Percentiles rank a stretch among this genome's conserved stretches.
Evolutionary conservation across 2,113 vertebrate genomes (phyloP).

Genomic region (Xiphorhynchus elegans): DNA sequence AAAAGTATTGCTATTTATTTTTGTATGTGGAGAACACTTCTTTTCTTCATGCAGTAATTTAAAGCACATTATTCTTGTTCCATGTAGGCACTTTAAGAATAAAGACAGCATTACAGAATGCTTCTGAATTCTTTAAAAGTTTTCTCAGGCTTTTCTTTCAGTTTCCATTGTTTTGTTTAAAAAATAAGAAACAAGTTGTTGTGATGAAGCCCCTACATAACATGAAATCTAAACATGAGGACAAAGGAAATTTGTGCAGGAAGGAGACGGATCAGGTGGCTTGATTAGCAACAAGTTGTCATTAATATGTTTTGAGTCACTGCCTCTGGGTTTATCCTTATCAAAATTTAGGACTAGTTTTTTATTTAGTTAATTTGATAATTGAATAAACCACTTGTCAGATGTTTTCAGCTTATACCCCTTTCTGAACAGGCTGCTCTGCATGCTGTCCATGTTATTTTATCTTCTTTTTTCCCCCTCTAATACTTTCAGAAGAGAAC

Average conservation of each 20-base stretch:
- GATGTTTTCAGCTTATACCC: not conserved
- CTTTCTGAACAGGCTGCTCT: not conserved
- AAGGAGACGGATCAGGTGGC: not conserved
- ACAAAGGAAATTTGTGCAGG: not conserved
- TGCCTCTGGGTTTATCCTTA: not conserved
- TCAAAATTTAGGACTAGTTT: not conserved
- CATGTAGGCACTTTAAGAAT: constrained; percentile 14
- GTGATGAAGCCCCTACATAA: not conserved
- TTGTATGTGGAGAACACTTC: constrained; percentile 1
- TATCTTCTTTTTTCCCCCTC: not conserved
- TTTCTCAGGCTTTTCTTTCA: not conserved
- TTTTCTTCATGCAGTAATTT: constrained; percentile 40
- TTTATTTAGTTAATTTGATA: not conserved
- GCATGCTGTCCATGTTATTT: not conserved
- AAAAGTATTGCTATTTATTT: constrained; percentile 44
- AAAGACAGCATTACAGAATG: constrained; percentile 22
- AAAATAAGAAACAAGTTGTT: not conserved
- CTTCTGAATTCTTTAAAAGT: constrained; percentile 4
- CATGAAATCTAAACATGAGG: not conserved
- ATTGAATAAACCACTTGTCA: not conserved
- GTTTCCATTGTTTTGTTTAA: not conserved
- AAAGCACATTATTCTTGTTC: constrained; percentile 58
- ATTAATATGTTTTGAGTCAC: not conserved
- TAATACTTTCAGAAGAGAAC: not conserved
- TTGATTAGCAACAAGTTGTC: not conserved